Evolutionary conservation across 2,113 vertebrate genomes (phyloP).

Genomic region (Gambusia holbrooki): DNA sequence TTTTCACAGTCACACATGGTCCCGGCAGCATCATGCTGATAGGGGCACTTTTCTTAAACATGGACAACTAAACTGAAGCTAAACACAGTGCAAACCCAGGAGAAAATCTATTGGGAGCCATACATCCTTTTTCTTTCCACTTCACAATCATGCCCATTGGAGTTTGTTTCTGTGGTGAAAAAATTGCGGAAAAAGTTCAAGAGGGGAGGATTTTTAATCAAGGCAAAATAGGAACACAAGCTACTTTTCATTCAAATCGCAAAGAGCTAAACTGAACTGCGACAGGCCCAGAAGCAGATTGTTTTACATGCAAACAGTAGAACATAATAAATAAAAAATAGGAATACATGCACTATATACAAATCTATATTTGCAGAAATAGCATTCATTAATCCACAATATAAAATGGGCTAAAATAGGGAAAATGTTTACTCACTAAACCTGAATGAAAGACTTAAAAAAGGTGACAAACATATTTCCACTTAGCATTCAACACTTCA

Average conservation of each 20-base stretch:
- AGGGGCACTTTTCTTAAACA: neutral
- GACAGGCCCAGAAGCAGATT: too few species aligned
- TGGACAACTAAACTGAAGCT: neutral
- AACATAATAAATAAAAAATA: neutral
- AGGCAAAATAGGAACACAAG: too few species aligned
- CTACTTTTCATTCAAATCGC: too few species aligned
- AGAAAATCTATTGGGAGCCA: neutral
- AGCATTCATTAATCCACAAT: neutral
- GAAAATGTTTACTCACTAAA: neutral
- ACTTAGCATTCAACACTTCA: conserved; percentile 23
- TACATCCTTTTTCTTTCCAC: neutral
- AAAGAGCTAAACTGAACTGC: too few species aligned
- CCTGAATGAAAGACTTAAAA: neutral
- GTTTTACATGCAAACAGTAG: neutral
- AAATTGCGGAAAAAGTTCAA: too few species aligned
- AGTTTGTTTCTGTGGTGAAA: too few species aligned
- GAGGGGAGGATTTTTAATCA: too few species aligned
- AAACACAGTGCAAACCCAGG: neutral
- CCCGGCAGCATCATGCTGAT: too few species aligned
- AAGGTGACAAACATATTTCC: conserved; percentile 21
- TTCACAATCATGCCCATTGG: neutral
- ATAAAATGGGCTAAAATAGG: too few species aligned
- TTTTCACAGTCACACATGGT: neutral
- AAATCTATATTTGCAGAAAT: neutral
- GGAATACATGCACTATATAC: neutral